Percentiles rank a stretch among this genome's conserved stretches.
phyloP scores from a whole-genome alignment of 2,888 invertebrate genomes.

The Lepidonotus clava region DNA sequence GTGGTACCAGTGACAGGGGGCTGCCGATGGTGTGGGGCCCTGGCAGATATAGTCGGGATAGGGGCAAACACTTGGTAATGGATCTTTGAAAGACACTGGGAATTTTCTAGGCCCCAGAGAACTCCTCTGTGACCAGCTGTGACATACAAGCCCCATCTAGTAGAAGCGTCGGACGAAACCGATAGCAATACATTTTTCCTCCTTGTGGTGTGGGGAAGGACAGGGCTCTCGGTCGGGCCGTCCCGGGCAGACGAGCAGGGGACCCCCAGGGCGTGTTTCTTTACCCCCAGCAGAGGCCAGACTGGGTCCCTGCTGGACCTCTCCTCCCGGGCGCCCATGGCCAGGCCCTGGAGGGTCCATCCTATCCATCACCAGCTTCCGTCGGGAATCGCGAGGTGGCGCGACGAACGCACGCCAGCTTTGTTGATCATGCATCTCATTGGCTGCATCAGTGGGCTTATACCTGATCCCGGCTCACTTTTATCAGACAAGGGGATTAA shows the following conservation, averaged over 20 bases:
- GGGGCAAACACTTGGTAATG: no score
- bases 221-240: no score
- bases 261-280: not conserved
- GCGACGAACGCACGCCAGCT: constrained; percentile 20
- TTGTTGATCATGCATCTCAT: constrained; percentile 31
- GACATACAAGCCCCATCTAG: not conserved
- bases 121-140: not conserved
- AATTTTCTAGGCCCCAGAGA: no score
- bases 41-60: no score
- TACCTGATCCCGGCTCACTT: not conserved
- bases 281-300: not conserved
- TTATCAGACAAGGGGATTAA: constrained; percentile 16
- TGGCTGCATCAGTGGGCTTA: not conserved
- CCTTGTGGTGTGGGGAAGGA: no score
- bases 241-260: not conserved
- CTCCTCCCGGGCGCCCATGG: constrained; percentile 6
- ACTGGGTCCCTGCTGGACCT: not conserved
- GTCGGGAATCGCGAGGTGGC: constrained; percentile 27
- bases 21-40: no score
- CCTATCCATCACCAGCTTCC: constrained; percentile 26
- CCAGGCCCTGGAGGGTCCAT: constrained; percentile 9
- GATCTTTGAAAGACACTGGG: no score
- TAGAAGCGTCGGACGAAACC: no score
- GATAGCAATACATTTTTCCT: no score
- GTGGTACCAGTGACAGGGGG: no score